Evolutionary conservation across 2,797 vertebrate species (phyloP), one percentile per base, ranked within the genome.

Genomic region (Etheostoma perlongum): DNA sequence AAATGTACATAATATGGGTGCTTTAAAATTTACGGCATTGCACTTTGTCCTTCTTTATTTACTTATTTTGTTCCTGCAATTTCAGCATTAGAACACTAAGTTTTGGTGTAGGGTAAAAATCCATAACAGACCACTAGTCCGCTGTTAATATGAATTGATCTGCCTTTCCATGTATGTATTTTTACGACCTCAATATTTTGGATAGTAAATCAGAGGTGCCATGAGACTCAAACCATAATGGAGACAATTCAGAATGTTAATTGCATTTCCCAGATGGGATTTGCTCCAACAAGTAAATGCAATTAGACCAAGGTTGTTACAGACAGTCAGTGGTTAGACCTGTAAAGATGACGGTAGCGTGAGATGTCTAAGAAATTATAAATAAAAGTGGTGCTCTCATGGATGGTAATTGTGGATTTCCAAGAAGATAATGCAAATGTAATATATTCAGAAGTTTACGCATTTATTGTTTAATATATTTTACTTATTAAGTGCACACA

Each of bases 241-340:
- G 15, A 77, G 46, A 63, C 54, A 52, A 76, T 73, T 85, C 73
- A 79, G 36, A 79, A 74, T 40, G 78, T 82, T 76, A 74, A 71
- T 54, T 86, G 72, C 76, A 71, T 85, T 84, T 68, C 53, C 69
- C 60, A 84, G 82, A 90, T 90, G 83, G 59, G 89, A 89, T 90
- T 82, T 83, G 73, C 64, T 88, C 75, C 79, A 70, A 79, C 87
- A 87, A 76, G 72, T 80, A 84, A 92, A 94, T 90, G 83, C 57
- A 91, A 91, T 93, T 91, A 91, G 71, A 91, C 55, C 55, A 78
- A 76, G 60, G 88, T 79, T 79, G 86, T 77, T 74, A 60, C 68
- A 69, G 66, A 49, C 57, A 66, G 80, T 59, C 27, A 30, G 71
- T 1, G 11, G 66, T 80, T 58, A 71, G 63, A 61, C 51, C 46